These are phyloP conservation scores for Entomobrya proxima DNA, from an alignment of 2,888 invertebrate genomes.

Conservation along the genomic window DNA sequence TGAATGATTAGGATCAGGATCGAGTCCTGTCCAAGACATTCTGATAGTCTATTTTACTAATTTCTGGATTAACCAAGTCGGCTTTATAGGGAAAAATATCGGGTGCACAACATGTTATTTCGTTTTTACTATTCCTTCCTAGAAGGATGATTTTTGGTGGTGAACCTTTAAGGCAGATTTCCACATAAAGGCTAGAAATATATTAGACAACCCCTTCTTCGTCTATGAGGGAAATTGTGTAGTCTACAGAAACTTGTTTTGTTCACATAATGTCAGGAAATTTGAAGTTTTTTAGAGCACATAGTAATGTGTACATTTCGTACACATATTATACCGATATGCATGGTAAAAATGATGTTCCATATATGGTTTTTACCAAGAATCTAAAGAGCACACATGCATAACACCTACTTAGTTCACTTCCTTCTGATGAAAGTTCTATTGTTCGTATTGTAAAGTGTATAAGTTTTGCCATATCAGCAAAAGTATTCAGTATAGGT, in stretches of 20 bases:
- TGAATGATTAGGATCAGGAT: no score
- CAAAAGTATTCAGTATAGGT: constrained; percentile 9
- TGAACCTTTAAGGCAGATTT: no score
- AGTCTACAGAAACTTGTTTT: neutral
- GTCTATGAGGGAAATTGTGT: neutral
- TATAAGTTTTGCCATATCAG: neutral
- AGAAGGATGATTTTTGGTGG: no score
- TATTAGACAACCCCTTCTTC: no score
- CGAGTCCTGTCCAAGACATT: no score
- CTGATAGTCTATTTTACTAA: no score
- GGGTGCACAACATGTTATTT: no score
- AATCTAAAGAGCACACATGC: constrained; percentile 9
- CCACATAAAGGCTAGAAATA: no score
- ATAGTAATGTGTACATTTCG: neutral
- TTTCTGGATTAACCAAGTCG: no score
- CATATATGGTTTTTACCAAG: constrained; percentile 11
- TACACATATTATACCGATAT: neutral
- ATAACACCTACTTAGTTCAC: neutral
- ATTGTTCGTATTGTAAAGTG: neutral
- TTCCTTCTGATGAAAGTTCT: neutral
- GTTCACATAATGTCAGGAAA: neutral
- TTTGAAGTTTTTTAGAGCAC: neutral
- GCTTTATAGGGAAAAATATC: no score
- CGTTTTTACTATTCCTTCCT: no score
- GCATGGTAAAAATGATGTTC: neutral